Conservation (phyloP, 2,888 invertebrate species). For the Leptogaster cylindrica region DNA sequence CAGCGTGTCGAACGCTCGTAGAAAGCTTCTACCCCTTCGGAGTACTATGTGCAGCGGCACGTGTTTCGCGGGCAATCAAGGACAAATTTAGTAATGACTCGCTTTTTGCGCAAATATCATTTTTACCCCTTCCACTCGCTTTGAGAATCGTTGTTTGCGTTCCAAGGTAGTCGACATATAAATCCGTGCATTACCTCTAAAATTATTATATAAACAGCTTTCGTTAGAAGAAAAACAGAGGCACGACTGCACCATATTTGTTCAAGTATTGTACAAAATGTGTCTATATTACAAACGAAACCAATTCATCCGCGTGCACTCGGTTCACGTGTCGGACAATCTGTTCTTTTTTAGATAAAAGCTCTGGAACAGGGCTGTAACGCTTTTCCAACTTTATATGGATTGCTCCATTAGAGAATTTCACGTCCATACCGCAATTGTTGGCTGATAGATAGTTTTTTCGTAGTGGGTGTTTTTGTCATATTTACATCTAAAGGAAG, state of each 20-base stretch:
- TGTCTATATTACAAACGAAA: constrained; percentile 8
- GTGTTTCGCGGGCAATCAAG: constrained; percentile 5
- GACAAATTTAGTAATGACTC: not conserved
- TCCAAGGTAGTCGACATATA: not conserved
- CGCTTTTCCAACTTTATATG: too few species aligned
- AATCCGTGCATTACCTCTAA: not conserved
- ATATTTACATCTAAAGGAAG: too few species aligned
- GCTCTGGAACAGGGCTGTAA: too few species aligned
- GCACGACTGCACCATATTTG: not conserved
- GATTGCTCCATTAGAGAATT: too few species aligned
- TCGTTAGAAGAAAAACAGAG: not conserved
- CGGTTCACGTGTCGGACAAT: constrained; percentile 43
- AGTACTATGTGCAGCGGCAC: not conserved
- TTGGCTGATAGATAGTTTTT: not conserved
- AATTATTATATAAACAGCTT: not conserved
- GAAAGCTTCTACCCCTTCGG: too few species aligned
- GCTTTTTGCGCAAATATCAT: not conserved
- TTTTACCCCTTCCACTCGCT: not conserved
- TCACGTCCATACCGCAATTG: too few species aligned
- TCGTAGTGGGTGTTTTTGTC: not conserved
- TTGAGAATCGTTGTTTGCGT: not conserved
- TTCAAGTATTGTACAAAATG: not conserved
- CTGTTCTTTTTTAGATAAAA: constrained; percentile 38
- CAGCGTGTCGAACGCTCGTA: too few species aligned
- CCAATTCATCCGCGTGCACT: constrained; percentile 34